Evolutionary conservation across 1,140 invertebrate genomes (phyloP).

Genomic region (Sipha flava): DNA sequence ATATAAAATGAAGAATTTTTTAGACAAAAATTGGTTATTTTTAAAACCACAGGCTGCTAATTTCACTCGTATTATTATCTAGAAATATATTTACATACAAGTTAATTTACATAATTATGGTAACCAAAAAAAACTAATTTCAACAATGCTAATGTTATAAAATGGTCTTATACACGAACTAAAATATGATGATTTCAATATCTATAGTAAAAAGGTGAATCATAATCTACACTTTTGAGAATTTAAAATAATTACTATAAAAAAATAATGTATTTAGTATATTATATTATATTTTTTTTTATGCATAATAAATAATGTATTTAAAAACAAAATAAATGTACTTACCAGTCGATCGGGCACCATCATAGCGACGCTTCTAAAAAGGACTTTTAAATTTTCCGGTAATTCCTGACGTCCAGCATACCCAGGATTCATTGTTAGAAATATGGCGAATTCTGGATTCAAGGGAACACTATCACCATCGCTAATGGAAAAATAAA

Average conservation of each 20-base stretch:
- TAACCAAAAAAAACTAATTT: no score
- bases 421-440: slow-evolving; percentile 92
- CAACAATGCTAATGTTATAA: no score
- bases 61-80: slow-evolving; percentile 89
- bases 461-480: slow-evolving; percentile 68
- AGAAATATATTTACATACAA: slow-evolving; percentile 48
- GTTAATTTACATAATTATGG: no score
- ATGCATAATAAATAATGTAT: slow-evolving; percentile 34
- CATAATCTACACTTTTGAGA: no score
- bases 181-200: no score
- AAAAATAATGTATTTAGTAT: no score
- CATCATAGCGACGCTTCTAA: slow-evolving; percentile 86
- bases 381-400: slow-evolving; percentile 66
- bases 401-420: slow-evolving; percentile 77
- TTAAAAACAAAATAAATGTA: slow-evolving; percentile 49
- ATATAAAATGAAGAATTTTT: slow-evolving; percentile 87
- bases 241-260: no score
- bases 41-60: slow-evolving; percentile 87
- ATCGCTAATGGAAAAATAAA: slow-evolving; percentile 59
- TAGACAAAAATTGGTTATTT: slow-evolving; percentile 70
- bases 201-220: no score
- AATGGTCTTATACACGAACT: no score
- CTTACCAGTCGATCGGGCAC: slow-evolving; percentile 75
- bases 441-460: slow-evolving; percentile 77
- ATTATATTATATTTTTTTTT: no score